These are phyloP conservation scores for Fulmarus glacialis DNA, from an alignment of 2,113 vertebrate genomes.

Conservation along the genomic window DNA sequence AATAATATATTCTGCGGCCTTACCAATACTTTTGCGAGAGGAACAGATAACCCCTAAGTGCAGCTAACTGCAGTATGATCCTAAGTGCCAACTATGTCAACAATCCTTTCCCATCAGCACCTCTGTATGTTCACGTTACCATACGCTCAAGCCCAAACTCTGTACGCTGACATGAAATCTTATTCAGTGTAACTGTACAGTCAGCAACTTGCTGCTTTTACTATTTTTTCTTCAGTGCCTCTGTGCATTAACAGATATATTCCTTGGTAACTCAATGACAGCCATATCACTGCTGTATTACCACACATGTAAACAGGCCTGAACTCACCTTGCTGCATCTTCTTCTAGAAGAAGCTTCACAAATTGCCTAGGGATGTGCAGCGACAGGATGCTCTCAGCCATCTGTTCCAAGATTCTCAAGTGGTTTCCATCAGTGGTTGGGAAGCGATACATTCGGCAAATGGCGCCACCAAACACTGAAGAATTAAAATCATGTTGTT, in stretches of 20 bases:
- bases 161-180: background rate
- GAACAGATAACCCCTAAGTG: background rate
- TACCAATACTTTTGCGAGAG: background rate
- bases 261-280: background rate
- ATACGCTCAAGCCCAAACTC: background rate
- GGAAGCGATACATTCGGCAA: conserved; percentile 96
- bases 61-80: background rate
- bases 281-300: background rate
- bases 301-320: background rate
- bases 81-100: background rate
- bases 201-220: background rate
- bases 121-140: background rate
- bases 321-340: conserved; percentile 87
- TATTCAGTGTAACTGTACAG: background rate
- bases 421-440: conserved; percentile 93
- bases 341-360: conserved; percentile 95
- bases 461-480: conserved; percentile 95
- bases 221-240: background rate
- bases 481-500: background rate
- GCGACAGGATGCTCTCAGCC: conserved; percentile 91
- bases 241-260: background rate
- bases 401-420: conserved; percentile 96
- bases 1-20: background rate
- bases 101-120: background rate
- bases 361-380: conserved; percentile 93